Base-by-base conservation (phyloP, 64 coral and sea anemone species). In the Porites australiensis region DNA sequence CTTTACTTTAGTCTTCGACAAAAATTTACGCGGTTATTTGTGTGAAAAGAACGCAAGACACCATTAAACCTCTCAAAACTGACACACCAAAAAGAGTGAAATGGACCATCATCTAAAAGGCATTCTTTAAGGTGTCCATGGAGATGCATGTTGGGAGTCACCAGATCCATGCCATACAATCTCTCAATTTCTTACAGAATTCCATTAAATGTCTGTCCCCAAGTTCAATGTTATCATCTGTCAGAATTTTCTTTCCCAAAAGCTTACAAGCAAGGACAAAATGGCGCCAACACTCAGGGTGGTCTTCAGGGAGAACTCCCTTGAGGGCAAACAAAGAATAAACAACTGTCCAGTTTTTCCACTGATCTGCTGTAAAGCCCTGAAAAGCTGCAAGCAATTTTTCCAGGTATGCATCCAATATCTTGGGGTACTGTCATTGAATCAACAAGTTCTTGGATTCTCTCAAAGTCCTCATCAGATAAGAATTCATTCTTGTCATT, bases 331-430 rank as follows among this genome's bases (percentile, higher is more conserved):
- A 79, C 74, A 91, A 27, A 18, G 89, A 95, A 79, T 88, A 95
- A 0, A 91, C 43, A 57, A 51, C 51, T 74, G 83, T 88, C 94
- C 94, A 95, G 59, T 82, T 95, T 82, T 95, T 75, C 83, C 94
- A 95, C 65, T 95, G 94, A 21, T 91, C 89, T 51, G 88, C 94
- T 5, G 94, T 95, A 76, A 95, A 91, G n/a, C 4, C 94, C 94
- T n/a, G 55, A 68, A 76, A 79, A 95, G 68, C 82, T 87, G 2
- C 59, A 49, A 5, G 83, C 67, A 75, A 95, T 95, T 59, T 95
- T 95, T 50, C 88, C 68, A 67, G 89, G 94, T 3, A 95, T 95
- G 53, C 89, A 68, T 2, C 89, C 89, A 65, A 95, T 79, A 54
- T 95, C 94, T 64, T 90, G 94, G n/a, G 88, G 88, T 44, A 77